Conservation (phyloP, 2,888 invertebrate species). For the Parasteatoda lunata region DNA sequence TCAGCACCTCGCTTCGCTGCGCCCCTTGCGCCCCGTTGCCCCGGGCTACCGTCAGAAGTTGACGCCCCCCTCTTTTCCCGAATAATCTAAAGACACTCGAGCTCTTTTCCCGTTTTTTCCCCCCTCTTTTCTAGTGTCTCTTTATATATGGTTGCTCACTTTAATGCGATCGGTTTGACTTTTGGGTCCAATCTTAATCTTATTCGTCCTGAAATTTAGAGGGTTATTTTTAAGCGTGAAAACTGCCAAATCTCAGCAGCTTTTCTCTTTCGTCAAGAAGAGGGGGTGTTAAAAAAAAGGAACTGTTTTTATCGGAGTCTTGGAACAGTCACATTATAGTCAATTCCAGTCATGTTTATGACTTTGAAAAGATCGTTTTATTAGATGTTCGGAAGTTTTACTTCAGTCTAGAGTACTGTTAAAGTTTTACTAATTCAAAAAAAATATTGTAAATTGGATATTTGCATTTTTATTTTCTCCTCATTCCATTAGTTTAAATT, state of each 20-base stretch:
- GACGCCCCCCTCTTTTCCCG: conserved; percentile 31
- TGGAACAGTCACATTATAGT: conserved; percentile 45
- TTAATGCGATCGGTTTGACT: conserved; percentile 62
- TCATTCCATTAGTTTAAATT: too few relatives aligned
- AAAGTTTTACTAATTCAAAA: too few relatives aligned
- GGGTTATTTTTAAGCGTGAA: conserved; percentile 61
- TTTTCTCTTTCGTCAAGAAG: background rate
- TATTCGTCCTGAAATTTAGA: conserved; percentile 62
- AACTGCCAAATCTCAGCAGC: conserved; percentile 62
- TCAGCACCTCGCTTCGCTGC: conserved; percentile 66
- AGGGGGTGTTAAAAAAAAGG: background rate
- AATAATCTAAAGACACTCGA: conserved; percentile 59
- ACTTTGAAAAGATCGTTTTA: too few relatives aligned
- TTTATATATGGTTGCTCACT: conserved; percentile 37
- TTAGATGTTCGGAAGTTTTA: too few relatives aligned
- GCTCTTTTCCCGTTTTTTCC: conserved; percentile 11
- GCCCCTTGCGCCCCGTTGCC: conserved; percentile 51
- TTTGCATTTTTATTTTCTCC: too few relatives aligned
- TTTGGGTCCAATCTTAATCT: conserved; percentile 60
- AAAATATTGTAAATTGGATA: too few relatives aligned
- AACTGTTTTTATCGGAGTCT: conserved; percentile 63
- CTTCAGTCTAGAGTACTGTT: too few relatives aligned
- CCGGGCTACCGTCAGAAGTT: conserved; percentile 52
- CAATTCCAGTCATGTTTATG: conserved; percentile 59
- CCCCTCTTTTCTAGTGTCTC: conserved; percentile 5